Evolutionary conservation across 2,888 invertebrate genomes (phyloP), one percentile per base, ranked within the genome.

Genomic region (Orthosia incerta): DNA sequence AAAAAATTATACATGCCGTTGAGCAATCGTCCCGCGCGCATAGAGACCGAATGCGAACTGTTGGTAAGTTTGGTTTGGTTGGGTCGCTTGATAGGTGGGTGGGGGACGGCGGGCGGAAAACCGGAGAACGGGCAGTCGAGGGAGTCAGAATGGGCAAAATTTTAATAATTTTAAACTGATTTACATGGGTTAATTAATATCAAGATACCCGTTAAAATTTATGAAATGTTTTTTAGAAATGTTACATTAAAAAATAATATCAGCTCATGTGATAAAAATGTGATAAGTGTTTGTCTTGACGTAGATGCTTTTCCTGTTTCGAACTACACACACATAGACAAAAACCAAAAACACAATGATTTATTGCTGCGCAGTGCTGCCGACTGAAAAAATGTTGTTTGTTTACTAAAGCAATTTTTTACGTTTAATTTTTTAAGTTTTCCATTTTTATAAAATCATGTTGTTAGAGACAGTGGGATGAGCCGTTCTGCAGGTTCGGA

Each of bases 21-120:
- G 87, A 91, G 89, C 92, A 91, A 88, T 95, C 96, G 96, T 96
- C 96, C 93, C 89, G 87, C 95, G 93, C 95, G 93, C 93, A 94
- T 94, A 94, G 92, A 95, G 94, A 96, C 95, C 95, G 95, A 96
- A 97, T 96, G 96, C 97, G 96, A 97, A 97, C 97, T 97, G 97
- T 95, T 93, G 92, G 92, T 93, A 93, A 81, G 86, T 87, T 94
- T 94, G 91, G 91, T 91, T 93, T 90, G 90, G 90, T 90, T 90
- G 92, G 91, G 91, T 92, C 90, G 90, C 89, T 91, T 88, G 90
- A 81, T 87, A 84, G 87, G 85, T 82, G 90, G 87, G 86, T 82
- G 90, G 87, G 86, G 90, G 88, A 85, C 86, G 87, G 91, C 92
- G 92, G 94, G 93, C 93, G 94, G 94, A 94, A 94, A 93, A 94